phyloP scores from a whole-genome alignment of 2,797 vertebrate species.

The Manis javanica region DNA sequence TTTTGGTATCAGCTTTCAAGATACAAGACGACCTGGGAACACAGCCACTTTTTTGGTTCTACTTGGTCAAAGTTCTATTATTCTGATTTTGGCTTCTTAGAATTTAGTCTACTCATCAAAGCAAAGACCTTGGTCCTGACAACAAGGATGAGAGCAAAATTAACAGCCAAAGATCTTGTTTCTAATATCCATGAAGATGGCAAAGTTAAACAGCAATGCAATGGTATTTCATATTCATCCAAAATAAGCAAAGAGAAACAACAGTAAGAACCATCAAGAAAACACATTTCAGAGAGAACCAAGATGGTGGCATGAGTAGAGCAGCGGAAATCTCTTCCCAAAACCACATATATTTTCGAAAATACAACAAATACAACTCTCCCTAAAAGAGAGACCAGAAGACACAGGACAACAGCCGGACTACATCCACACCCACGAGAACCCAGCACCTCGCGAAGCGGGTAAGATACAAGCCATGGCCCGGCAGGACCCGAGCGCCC shows the following conservation, averaged over 20 bases:
- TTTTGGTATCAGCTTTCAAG: neutral
- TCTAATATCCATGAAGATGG: neutral
- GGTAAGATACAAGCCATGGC: no score
- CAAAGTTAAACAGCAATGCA: neutral
- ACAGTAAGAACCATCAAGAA: neutral
- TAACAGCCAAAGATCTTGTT: neutral
- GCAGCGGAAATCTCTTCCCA: no score
- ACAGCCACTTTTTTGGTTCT: neutral
- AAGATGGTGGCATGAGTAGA: no score
- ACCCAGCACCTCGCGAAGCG: no score
- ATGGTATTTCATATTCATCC: neutral
- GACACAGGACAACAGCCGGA: no score
- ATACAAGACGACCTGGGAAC: neutral
- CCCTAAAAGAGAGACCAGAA: no score
- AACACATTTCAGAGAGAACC: neutral
- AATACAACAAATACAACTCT: no score
- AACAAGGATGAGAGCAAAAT: neutral
- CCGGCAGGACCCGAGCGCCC: no score
- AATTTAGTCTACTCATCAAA: conserved; percentile 24
- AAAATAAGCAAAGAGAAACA: neutral
- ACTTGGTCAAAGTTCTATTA: neutral
- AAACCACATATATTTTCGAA: no score
- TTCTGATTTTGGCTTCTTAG: neutral
- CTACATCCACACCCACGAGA: no score
- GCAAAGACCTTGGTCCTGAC: neutral